Base-by-base conservation (phyloP, 2,797 vertebrate genomes). In the Sebastes aleutianus region DNA sequence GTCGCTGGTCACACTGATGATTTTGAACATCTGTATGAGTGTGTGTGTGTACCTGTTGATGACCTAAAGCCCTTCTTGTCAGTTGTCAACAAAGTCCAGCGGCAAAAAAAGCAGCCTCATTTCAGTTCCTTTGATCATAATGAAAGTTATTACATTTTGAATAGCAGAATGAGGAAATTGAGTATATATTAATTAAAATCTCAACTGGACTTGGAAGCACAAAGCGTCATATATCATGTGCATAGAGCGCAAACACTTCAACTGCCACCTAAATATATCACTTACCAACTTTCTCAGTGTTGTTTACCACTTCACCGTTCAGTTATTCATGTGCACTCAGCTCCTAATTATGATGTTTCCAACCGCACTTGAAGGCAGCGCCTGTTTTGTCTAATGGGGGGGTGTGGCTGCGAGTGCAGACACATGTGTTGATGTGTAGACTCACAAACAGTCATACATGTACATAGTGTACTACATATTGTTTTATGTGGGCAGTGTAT, bases 1-100 rank as follows among this genome's bases (percentile, higher is more conserved):
- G 86, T 89, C 78, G 39, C 82, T 74, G 87, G 82, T 87, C 91
- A 89, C 80, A 90, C 80, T 75, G 79, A 84, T 75, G 81, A 68
- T 70, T 83, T 31, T 76, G 53, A 70, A 68, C 47, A 4, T 36
- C 81, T 59, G 64, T 73, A 29, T 47, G 65, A 72, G 70, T 54
- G 75, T 68, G 47, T 54, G n/a, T 22, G 20, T 22, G 20, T 22
- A 75, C 69, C 34, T 89, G 67, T 34, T 72, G 68, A 65, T 54
- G 57, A 69, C 57, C 58, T 59, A 1, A 39, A 79, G 36, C 39
- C 59, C 66, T 70, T 69, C 50, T 16, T 29, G 32, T 39, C 20
- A 39, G 39, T 43, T 68, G 11, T 36, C 34, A 53, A 68, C 66
- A 77, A 79, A 78, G 71, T 58, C 66, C 22, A 63, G 34, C 62